A percentile compares a stretch with the other conserved stretches of the same genome.
Conservation (phyloP, 2,888 invertebrate genomes). For the Malthinus flaveolus region DNA sequence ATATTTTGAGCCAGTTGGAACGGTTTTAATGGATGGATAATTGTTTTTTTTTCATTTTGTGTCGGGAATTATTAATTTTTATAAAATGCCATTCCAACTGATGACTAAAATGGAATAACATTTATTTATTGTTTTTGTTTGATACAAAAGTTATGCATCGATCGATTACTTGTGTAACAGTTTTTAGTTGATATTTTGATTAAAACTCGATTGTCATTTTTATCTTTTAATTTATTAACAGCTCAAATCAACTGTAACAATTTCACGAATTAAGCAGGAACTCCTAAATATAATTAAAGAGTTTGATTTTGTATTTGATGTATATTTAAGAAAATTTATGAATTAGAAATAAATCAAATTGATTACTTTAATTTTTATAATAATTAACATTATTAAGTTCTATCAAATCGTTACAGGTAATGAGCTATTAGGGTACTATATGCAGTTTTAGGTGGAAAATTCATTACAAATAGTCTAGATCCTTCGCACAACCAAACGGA, state of each 20-base stretch:
- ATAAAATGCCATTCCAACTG: neutral
- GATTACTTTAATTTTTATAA: no score
- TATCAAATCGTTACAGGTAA: conserved; percentile 33
- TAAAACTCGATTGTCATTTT: conserved; percentile 6
- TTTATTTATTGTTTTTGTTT: neutral
- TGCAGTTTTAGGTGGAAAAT: conserved; percentile 38
- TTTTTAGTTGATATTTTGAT: conserved; percentile 14
- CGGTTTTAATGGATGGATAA: conserved; percentile 6
- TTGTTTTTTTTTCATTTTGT: neutral
- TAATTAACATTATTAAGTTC: neutral
- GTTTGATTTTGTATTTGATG: no score
- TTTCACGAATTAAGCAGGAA: no score
- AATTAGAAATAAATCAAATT: no score
- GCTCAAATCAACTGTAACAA: no score
- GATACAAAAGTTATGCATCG: neutral
- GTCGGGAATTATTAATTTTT: neutral
- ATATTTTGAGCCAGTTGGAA: conserved; percentile 10
- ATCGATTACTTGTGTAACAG: conserved; percentile 3
- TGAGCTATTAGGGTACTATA: conserved; percentile 36
- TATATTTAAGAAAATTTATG: no score
- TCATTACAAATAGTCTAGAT: conserved; percentile 40
- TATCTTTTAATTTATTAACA: neutral
- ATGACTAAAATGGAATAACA: neutral
- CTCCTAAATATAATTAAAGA: no score
- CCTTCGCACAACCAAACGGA: conserved; percentile 51